Evolutionary conservation across 2,888 invertebrate genomes (phyloP).

Genomic region (Pilophorus perplexus): DNA sequence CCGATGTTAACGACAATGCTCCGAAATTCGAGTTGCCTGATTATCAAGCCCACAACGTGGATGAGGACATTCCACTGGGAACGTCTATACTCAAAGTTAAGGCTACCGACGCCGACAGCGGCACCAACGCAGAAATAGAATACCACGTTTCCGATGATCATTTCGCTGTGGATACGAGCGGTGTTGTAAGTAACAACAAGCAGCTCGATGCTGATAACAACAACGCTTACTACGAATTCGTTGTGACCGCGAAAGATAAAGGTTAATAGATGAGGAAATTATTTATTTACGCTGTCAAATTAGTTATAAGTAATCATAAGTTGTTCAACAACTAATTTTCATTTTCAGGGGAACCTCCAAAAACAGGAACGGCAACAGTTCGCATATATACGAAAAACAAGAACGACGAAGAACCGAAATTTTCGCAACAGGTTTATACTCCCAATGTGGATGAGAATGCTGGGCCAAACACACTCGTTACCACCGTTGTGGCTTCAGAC

Average conservation of each 20-base stretch:
- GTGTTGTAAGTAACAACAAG: constrained; percentile 82
- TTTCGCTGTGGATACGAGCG: constrained; percentile 89
- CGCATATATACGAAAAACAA: constrained; percentile 96
- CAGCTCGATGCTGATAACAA: constrained; percentile 94
- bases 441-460: constrained; percentile 96
- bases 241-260: constrained; percentile 90
- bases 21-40: constrained; percentile 95
- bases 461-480: constrained; percentile 90
- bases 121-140: constrained; percentile 91
- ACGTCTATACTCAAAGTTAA: constrained; percentile 91
- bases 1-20: constrained; percentile 96
- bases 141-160: constrained; percentile 90
- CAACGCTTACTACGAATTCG: constrained; percentile 93
- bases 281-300: too few relatives aligned
- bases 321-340: neutral
- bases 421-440: constrained; percentile 93
- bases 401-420: constrained; percentile 96
- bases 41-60: constrained; percentile 94
- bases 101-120: constrained; percentile 93
- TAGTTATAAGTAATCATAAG: too few relatives aligned
- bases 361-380: constrained; percentile 90
- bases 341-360: constrained; percentile 72
- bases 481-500: constrained; percentile 94
- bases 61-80: constrained; percentile 89
- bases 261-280: constrained; percentile 53